A percentile compares a stretch with the other conserved stretches of the same genome.
phyloP scores from a whole-genome alignment of 2,888 invertebrate genomes.

The Eudasyphora cyanicolor region DNA sequence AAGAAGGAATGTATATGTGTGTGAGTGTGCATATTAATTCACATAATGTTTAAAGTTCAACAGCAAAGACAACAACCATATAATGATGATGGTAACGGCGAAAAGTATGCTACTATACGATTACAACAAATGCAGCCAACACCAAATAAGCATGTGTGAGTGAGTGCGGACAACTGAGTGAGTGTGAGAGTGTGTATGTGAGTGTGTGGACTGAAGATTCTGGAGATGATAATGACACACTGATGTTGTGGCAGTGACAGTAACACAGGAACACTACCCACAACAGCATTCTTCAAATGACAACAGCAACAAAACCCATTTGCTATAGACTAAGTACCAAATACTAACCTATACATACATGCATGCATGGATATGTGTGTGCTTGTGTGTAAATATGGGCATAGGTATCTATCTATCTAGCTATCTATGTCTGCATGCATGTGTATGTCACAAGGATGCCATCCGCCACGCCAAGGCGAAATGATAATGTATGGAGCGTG shows the following conservation, averaged over 20 bases:
- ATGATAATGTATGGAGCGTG: conserved; percentile 47
- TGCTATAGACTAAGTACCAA: conserved; percentile 14
- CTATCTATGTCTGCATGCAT: too few species aligned
- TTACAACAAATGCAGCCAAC: not conserved
- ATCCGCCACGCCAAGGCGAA: conserved; percentile 43
- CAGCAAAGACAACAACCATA: conserved; percentile 35
- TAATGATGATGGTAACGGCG: not conserved
- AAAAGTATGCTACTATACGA: not conserved
- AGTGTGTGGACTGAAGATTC: not conserved
- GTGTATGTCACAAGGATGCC: conserved; percentile 21
- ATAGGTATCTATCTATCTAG: too few species aligned
- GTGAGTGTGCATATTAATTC: conserved; percentile 47
- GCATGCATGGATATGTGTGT: too few species aligned
- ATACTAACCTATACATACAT: not conserved
- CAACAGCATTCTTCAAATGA: conserved; percentile 46
- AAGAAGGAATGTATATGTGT: too few species aligned
- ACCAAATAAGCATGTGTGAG: not conserved
- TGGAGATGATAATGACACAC: conserved; percentile 37
- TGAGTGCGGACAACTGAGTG: too few species aligned
- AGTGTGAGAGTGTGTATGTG: not conserved
- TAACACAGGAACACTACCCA: conserved; percentile 43
- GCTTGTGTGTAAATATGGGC: too few species aligned
- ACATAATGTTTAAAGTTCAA: conserved; percentile 49
- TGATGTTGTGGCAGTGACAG: conserved; percentile 43
- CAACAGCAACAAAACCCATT: conserved; percentile 45